Base-by-base conservation (phyloP, 2,888 invertebrate genomes). In the Pyralis farinalis region DNA sequence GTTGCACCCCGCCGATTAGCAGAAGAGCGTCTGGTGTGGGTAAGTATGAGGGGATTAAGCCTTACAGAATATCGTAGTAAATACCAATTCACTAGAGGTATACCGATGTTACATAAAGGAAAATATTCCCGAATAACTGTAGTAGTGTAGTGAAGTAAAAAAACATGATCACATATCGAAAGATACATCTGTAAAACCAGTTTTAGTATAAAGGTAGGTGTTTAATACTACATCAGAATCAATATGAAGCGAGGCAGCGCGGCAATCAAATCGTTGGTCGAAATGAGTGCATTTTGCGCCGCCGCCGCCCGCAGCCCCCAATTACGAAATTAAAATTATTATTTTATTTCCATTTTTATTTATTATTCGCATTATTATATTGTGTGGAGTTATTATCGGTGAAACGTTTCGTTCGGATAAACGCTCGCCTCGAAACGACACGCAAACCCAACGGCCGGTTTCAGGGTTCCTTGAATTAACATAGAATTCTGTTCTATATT, bases 291-390 rank as follows among this genome's bases (percentile, higher is more conserved):
- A 60, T 71, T 78, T 73, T 67, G 67, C 71, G 70, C 68, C 70
- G 81, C 84, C 79, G 70, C 68, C 70, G 81, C 84, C 79, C 67
- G 68, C 75, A 82, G 86, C 81, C 78, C 73, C 58, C 84, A 87
- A 88, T 87, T 87, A 86, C 86, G 84, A 73, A 81, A 86, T 87
- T 87, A 84, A 87, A 86, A 86, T 85, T 87, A 84, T 84, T 83
- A 88, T 86, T 88, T 86, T 87, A 86, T 86, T 87, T 88, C 78
- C 77, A 83, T 86, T 87, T 87, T 87, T 87, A 86, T 86, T 86
- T 87, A 88, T 88, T 88, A 87, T 88, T 88, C 86, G 87, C 85
- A 87, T 88, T 87, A 88, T 88, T 88, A 87, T 87, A 87, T 88
- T 88, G 85, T 86, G 86, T 85, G 82, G 86, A 84, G 86, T 88